phyloP scores from a whole-genome alignment of 2,797 vertebrate genomes.

The Todus mexicanus region DNA sequence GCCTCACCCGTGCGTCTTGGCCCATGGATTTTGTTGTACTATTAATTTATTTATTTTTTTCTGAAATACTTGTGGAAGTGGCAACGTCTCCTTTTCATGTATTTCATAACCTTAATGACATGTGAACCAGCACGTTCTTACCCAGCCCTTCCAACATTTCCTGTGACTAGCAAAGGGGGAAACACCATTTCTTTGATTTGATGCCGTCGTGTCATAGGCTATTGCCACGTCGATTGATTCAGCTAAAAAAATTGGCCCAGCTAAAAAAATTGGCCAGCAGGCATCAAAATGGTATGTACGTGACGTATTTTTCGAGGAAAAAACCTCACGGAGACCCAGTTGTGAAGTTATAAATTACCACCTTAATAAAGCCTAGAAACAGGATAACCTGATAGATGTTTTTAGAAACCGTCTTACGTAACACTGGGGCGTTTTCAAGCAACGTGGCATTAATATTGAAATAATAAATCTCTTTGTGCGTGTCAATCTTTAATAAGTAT shows the following conservation, averaged over 20 bases:
- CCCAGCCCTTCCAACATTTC: neutral
- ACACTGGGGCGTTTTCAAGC: neutral
- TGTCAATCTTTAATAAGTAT: slow-evolving; percentile 41
- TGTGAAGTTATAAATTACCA: neutral
- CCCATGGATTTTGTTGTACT: neutral
- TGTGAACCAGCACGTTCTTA: accelerated
- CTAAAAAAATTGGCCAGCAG: neutral
- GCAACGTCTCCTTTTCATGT: neutral
- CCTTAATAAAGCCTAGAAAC: neutral
- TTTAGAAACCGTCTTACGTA: neutral
- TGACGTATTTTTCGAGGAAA: neutral
- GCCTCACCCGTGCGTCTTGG: accelerated
- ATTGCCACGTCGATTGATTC: neutral
- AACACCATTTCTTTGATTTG: neutral
- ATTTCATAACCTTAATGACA: neutral
- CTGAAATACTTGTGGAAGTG: neutral
- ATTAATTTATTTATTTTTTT: neutral
- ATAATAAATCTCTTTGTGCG: slow-evolving; percentile 26
- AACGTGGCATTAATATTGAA: neutral
- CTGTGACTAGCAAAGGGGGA: neutral
- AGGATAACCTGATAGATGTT: neutral
- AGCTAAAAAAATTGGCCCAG: neutral
- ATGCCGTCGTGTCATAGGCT: neutral
- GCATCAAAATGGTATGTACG: neutral
- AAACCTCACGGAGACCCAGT: neutral